Evolutionary conservation across 2,113 vertebrate genomes (phyloP), one percentile per base, ranked within the genome.

Genomic region (Oreocharis arfaki): DNA sequence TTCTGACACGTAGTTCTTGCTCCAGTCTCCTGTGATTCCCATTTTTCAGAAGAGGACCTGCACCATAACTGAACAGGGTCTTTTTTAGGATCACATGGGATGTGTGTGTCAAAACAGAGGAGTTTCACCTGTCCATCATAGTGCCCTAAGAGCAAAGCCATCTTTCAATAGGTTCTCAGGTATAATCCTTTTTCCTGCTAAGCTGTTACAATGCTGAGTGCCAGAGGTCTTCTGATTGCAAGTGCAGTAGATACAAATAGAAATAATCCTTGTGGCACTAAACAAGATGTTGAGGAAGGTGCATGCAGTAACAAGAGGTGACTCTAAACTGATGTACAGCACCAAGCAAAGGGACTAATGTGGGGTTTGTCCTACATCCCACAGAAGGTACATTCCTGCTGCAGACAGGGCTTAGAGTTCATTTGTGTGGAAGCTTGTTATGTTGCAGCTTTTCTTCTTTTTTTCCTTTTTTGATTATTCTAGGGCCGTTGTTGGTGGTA

Each of bases 121-220:
- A 52, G 22, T 63, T 89, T 46, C 20, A 32, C 24, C 33, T 59
- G 33, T 35, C 21, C 39, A 47, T 27, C 9, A 59, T 3, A 17
- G 26, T 32, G 28, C 14, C 55, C 21, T 47, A 41, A 79, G 20
- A 50, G 44, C 42, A 35, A 61, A 33, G 30, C 14, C 13, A n/a
- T 37, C 17, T 14, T 78, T 74, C 68, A 11, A 3, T 7, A 37
- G 11, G 5, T 44, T 60, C 49, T 63, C 64, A 44, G 50, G 24
- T 49, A 11, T 13, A 65, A 70, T 60, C 10, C 3, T 26, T 24
- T 88, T 57, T 69, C 35, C 35, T 2, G 1, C 33, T 64, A 24
- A 26, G 13, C 19, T 75, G 4, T 23, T n/a, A 41, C 16, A 64
- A 4, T 0, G 2, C 47, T 1, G 4, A 70, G 52, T 33, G 33